Base-by-base conservation (phyloP, 2,888 invertebrate genomes). In the Siphlonurus alternatus region DNA sequence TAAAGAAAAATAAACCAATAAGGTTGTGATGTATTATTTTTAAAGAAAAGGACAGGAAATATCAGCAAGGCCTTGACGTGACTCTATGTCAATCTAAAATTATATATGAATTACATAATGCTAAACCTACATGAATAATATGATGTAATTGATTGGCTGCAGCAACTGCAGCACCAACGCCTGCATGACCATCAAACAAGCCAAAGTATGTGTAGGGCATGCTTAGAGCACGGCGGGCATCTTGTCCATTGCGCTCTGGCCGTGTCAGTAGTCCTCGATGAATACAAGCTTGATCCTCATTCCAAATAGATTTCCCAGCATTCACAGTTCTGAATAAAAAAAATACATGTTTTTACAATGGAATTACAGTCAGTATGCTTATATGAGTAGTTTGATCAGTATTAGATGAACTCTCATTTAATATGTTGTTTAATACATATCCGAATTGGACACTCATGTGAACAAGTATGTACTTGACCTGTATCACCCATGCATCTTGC, bases 141-240 rank as follows among this genome's bases (percentile, higher is more conserved):
- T 84, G 83, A 74, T 90, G 89, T 51, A 92, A 80, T 68, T 88
- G 85, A 71, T 87, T 80, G 23, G 88, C 82, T 56, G 89, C 87
- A 67, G 88, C 85, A 23, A 91, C 75, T 1, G 91, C 87, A 54
- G 89, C 89, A 59, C 87, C 87, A 70, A 84, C 83, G 1, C 91
- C 90, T 23, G 89, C 91, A 76, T 92, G 92, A 0, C 92, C 92
- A 77, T 92, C 92, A 75, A 91, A 92, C 69, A 91, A 80, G 20
- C 84, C 89, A 77, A 88, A 91, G 74, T 89, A 88, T 38, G 83
- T 79, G 70, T 87, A 87, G 1, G 86, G 85, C 68, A 88, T 74
- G 53, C 74, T 72, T 53, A 71, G 69, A 66, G 74, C 72, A 62
- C 68, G 66, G 64, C 72, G 71, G 18, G 70, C 63, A 66, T 73